Percentiles rank a stretch among this genome's conserved stretches.
phyloP scores from a whole-genome alignment of 1,140 invertebrate genomes.

The Bradysia coprophila region DNA sequence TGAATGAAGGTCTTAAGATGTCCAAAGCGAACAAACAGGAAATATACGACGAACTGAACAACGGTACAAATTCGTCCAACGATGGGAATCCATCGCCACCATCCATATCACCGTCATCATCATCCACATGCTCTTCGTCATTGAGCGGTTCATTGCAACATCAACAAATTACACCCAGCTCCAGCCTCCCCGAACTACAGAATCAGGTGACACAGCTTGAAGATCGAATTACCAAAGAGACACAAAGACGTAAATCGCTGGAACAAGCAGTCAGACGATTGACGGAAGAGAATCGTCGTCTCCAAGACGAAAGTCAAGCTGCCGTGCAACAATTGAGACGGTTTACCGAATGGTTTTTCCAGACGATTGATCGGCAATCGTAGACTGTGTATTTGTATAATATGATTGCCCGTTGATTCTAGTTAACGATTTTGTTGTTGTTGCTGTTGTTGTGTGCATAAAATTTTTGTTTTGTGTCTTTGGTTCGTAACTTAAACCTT shows the following conservation, averaged over 20 bases:
- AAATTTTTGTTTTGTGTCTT: too few species aligned
- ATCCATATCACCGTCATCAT: background rate
- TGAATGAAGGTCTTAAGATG: conserved; percentile 9
- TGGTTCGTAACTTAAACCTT: too few species aligned
- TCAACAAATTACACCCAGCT: background rate
- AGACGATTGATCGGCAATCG: conserved; percentile 60
- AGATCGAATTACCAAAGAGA: conserved; percentile 38
- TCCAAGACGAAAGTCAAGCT: conserved; percentile 75
- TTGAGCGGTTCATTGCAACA: background rate
- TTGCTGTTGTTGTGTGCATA: too few species aligned
- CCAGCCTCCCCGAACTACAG: conserved; percentile 27
- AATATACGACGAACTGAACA: background rate
- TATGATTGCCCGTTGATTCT: too few species aligned
- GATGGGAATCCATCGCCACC: background rate
- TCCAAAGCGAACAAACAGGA: background rate
- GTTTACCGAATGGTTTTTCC: conserved; percentile 88
- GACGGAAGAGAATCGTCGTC: conserved; percentile 62
- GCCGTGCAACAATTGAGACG: conserved; percentile 74
- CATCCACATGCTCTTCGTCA: background rate
- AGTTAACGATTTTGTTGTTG: too few species aligned
- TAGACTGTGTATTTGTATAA: background rate
- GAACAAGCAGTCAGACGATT: conserved; percentile 58
- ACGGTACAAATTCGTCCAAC: background rate
- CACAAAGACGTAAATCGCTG: conserved; percentile 34
- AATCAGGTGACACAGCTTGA: conserved; percentile 43